Percentiles rank a stretch among this genome's conserved stretches.
These are phyloP conservation scores for Petrolisthes manimaculis DNA, from an alignment of 2,888 invertebrate species.

Conservation along the genomic window DNA sequence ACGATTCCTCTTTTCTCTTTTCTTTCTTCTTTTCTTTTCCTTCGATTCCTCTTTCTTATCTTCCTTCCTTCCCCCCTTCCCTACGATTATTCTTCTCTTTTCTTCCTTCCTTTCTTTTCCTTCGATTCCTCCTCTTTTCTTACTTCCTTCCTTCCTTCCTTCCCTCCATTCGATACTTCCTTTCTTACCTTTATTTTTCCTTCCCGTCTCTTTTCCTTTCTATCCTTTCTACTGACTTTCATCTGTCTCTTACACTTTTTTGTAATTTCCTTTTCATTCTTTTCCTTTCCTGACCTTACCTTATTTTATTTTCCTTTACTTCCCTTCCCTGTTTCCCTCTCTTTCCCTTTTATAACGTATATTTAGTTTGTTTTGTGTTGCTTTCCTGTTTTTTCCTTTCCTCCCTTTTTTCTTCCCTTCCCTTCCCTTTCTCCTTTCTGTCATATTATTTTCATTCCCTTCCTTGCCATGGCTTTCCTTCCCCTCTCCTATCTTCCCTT, in stretches of 20 bases:
- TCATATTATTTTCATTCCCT: neutral
- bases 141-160: neutral
- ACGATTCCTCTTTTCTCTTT: neutral
- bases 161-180: neutral
- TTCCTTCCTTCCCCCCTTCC: conserved; percentile 17
- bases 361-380: neutral
- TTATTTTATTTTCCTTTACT: conserved; percentile 4
- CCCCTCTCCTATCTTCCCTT: neutral
- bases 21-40: neutral
- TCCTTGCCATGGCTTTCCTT: neutral
- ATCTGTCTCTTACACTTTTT: neutral
- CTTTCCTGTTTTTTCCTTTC: neutral
- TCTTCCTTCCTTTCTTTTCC: neutral
- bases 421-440: neutral
- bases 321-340: conserved; percentile 26
- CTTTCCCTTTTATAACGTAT: conserved; percentile 8
- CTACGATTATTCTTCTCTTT: neutral
- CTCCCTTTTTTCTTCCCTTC: neutral
- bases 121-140: neutral
- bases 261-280: neutral
- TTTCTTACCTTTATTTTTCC: neutral
- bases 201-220: neutral
- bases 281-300: neutral
- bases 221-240: conserved; percentile 5
- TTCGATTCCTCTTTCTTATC: neutral